Evolutionary conservation across 2,797 vertebrate genomes (phyloP), one percentile per base, ranked within the genome.

Genomic region (Eulemur albifrons): DNA sequence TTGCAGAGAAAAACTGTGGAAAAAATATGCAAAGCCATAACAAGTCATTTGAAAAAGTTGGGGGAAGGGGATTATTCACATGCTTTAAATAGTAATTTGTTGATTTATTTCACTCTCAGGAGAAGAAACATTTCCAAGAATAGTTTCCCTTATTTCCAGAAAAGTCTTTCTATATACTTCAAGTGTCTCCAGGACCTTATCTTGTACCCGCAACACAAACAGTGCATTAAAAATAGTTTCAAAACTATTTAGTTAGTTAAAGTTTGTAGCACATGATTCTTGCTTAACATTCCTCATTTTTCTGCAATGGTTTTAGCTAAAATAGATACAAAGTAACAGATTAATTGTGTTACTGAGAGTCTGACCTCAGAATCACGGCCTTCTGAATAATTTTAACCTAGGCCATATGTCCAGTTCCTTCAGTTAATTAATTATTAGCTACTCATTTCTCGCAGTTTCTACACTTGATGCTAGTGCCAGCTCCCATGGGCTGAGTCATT

Each of bases 331-430:
- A 72, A 95, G 86, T 90, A 97, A 96, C 94, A 97, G 93, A 97
- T 97, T 96, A 98, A 97, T 97, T 63, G 54, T 72, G 72, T 96
- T 97, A 82, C 84, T 63, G 87, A 95, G 96, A 89, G 63, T 97
- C 92, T 95, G 96, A 94, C 61, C 92, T 97, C 96, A 96, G 93
- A 97, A 97, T 88, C 61, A 90, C 85, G 97, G 88, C 82, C 96
- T 97, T 96, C 94, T 1, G 40, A 97, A 95, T 30, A 96, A 95
- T 97, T 97, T 97, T 97, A 98, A 98, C 98, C 94, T 98, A 77
- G 97, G 93, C 93, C 97, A 90, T 97, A 94, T 97, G 97, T 75
- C 93, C 77, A 69, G 92, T 90, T 92, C 80, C 48, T 94, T 84
- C 50, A 57, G 52, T 80, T 95, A 97, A 96, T 96, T 97, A 97